These are phyloP conservation scores for Anhinga anhinga DNA, from an alignment of 2,113 vertebrate species.

Conservation along the genomic window DNA sequence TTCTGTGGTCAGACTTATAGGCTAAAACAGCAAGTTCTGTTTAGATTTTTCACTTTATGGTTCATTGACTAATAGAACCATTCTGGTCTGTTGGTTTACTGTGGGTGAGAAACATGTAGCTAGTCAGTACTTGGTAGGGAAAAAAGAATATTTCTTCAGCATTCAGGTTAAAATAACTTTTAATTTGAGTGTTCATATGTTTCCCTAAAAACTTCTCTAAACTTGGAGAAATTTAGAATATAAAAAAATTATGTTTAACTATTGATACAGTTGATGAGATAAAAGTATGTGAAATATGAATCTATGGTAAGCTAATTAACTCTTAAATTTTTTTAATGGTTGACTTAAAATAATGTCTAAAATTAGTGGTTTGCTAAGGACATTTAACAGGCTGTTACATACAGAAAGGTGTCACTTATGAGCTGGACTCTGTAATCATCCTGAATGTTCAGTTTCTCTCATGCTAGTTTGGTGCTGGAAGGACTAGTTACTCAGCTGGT, in stretches of 20 bases:
- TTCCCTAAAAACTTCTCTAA: neutral
- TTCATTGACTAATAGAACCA: neutral
- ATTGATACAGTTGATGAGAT: neutral
- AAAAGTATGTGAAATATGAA: neutral
- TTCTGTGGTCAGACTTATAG: slow-evolving; percentile 24
- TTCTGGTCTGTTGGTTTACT: slow-evolving; percentile 15
- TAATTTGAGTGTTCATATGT: neutral
- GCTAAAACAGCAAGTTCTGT: neutral
- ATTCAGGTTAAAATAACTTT: neutral
- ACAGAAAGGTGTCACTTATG: neutral
- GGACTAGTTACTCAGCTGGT: neutral
- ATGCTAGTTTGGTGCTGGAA: neutral
- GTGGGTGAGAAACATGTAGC: neutral
- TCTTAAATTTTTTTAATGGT: neutral
- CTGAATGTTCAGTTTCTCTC: neutral
- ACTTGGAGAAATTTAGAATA: neutral
- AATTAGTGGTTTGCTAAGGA: neutral
- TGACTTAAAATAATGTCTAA: neutral
- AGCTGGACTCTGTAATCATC: neutral
- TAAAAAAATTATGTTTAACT: neutral
- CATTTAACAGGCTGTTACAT: neutral
- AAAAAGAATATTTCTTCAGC: neutral
- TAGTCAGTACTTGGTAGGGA: neutral
- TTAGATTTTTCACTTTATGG: slow-evolving; percentile 3
- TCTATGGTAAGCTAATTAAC: neutral